These are phyloP conservation scores for Drosophila lowei DNA, from an alignment of 1,140 invertebrate species.

Conservation along the genomic window DNA sequence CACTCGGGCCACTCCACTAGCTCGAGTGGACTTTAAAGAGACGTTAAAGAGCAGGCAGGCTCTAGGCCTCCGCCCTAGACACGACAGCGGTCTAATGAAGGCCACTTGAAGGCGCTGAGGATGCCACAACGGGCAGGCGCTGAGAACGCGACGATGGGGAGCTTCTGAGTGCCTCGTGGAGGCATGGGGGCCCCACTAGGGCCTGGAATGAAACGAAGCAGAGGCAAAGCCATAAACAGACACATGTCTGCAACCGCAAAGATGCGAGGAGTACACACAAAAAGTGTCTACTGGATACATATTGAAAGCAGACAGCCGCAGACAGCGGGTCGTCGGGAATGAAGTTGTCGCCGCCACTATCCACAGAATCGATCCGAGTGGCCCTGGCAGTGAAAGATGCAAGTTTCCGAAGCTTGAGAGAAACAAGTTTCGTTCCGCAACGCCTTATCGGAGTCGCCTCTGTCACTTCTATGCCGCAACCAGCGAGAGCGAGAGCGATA, in stretches of 20 bases:
- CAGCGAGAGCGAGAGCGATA: too few species aligned
- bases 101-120: conserved; percentile 58
- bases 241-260: conserved; percentile 28
- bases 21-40: conserved; percentile 50
- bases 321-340: conserved; percentile 44
- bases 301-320: conserved; percentile 10
- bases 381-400: conserved; percentile 69
- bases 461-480: conserved; percentile 31
- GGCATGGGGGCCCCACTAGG: conserved; percentile 24
- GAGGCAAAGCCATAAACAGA: conserved; percentile 42
- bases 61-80: conserved; percentile 23
- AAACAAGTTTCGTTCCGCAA: conserved; percentile 49
- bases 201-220: conserved; percentile 21
- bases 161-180: conserved; percentile 27
- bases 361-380: conserved; percentile 53
- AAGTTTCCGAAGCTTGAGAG: conserved; percentile 28
- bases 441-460: conserved; percentile 40
- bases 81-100: conserved; percentile 71
- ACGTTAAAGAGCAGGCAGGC: conserved; percentile 1
- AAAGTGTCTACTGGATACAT: conserved; percentile 37
- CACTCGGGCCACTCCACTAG: conserved; percentile 18
- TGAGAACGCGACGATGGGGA: conserved; percentile 29
- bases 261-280: conserved; percentile 12
- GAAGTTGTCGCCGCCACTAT: conserved; percentile 66
- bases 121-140: conserved; percentile 25